Base-by-base conservation (phyloP, 2,797 vertebrate genomes). In the Rhynchotus rufescens region DNA sequence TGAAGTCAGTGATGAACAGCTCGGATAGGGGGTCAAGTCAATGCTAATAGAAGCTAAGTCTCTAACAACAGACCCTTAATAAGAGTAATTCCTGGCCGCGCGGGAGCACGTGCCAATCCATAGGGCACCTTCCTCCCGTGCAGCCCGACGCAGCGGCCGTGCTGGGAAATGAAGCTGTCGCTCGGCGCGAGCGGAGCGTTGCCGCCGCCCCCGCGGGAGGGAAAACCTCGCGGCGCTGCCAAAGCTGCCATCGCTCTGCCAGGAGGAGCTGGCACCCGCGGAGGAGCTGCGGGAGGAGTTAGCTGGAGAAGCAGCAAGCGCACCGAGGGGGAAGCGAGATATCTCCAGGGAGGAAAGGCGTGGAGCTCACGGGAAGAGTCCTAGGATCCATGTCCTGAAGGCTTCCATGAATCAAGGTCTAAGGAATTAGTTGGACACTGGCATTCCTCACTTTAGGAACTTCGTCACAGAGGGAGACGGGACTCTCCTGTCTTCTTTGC, bases 81-180 rank as follows among this genome's bases (percentile, higher is more conserved):
- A 93, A 93, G 82, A 93, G 80, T 62, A 90, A 95, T 92, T 84
- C 84, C 75, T 88, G 57, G 34, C 51, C 68, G 79, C 86, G 77
- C 61, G 38, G 84, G 88, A 94, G 60, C 12, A 4, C 1, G 0
- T 77, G 66, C 49, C 68, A 52, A 88, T 82, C 83, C 69, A 83
- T 49, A 74, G 69, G 84, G 80, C 79, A 91, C 62, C 44, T 79
- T 57, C 23, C 52, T 79, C 68, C 59, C 54, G 80, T 62, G 8
- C 61, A 1, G 0, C 11, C 60, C 71, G 59, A 88, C 22, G 66
- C 64, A 85, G 62, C 77, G 76, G 76, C 10, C 81, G 51, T 1
- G 1, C 54, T 1, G 9, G 49, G 77, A 93, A 88, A 86, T 84
- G 9, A 21, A 66, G 73, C 7, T 67, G 82, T 66, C 0, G 0